Evolutionary conservation across 2,797 vertebrate genomes (phyloP), one percentile per base, ranked within the genome.

Genomic region (Hylomyscus alleni): DNA sequence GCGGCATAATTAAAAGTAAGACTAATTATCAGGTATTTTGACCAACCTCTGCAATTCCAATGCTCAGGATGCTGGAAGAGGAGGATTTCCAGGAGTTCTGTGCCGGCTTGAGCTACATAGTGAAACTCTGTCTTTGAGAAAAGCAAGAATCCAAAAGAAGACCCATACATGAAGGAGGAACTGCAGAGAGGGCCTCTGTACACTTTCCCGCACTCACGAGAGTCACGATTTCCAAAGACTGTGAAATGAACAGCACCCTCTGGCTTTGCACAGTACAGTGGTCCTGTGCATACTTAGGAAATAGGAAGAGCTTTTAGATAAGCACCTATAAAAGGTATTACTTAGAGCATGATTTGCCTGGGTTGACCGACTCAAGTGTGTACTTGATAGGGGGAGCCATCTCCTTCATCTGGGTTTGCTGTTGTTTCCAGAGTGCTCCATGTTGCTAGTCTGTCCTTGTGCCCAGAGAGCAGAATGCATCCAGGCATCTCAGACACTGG

Each of bases 311-410:
- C 47, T 69, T 81, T 20, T 62, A 94, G 60, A n/a, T 60, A 85
- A 97, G 86, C 29, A 82, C 14, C n/a, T 11, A 76, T 5, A 54
- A 73, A 40, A 83, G 56, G 47, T 5, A 72, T 56, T 80, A 78
- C 31, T 52, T 88, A 90, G 50, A 67, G 80, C n/a, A 72, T 72
- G 19, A 10, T 24, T 95, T 96, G 5, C 37, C 29, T 93, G 67
- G 50, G 26, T 78, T 94, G 20, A 20, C 58, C 47, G 88, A 73
- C 47, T 73, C n/a, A 52, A 52, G 62, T 14, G 31, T 82, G 20
- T 60, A 54, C 15, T n/a, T 93, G 22, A 11, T 76, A 19, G 19
- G 9, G 37, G 29, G 19, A 89, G 34, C 37, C 67, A 44, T 86
- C 75, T 65, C 7, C 73, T 65, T 73, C 29, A 3, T 77, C 83